These are phyloP conservation scores for Lutraria lutraria DNA, from an alignment of 2,888 invertebrate species.

Conservation along the genomic window DNA sequence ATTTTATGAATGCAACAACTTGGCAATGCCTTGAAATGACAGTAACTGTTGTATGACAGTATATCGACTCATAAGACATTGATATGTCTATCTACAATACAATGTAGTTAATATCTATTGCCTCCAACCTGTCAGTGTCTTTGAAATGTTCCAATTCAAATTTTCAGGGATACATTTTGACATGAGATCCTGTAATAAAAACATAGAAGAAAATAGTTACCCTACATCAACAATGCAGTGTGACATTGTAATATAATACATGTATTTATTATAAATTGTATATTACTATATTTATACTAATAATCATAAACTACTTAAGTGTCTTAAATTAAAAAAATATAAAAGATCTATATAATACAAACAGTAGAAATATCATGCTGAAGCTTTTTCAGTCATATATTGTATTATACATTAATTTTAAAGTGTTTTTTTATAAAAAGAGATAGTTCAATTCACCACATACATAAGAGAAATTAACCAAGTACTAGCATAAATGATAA, in stretches of 20 bases:
- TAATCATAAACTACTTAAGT: no score
- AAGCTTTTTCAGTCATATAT: background rate
- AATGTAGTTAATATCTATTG: background rate
- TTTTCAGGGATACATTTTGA: constrained; percentile 58
- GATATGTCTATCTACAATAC: background rate
- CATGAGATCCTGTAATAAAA: constrained; percentile 61
- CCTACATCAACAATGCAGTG: background rate
- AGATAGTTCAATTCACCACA: background rate
- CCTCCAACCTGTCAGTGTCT: constrained; percentile 52
- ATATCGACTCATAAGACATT: background rate
- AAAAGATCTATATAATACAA: background rate
- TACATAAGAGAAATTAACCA: no score
- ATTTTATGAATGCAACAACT: background rate
- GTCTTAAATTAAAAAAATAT: no score
- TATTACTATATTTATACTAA: background rate
- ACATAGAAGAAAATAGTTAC: background rate
- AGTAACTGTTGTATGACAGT: background rate
- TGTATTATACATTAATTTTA: background rate
- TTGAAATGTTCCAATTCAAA: constrained; percentile 66
- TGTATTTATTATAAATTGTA: no score
- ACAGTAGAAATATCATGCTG: background rate
- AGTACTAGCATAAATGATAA: no score
- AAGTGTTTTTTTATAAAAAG: no score
- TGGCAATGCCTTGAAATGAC: background rate
- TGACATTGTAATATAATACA: background rate